Base-by-base conservation (phyloP, 2,888 invertebrate genomes). In the Spisula solida region DNA sequence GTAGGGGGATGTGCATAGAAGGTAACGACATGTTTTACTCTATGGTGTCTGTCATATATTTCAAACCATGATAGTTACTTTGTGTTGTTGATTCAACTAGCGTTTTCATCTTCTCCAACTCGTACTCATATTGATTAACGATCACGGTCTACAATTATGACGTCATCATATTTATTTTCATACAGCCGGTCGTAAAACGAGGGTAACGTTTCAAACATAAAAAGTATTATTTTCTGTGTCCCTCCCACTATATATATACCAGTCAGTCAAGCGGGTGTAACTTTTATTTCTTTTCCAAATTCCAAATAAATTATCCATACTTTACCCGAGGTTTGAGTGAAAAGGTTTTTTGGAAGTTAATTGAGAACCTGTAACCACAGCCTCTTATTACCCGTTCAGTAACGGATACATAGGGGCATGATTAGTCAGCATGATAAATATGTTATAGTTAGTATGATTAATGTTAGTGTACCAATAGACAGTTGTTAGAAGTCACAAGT, bases 261-360 rank as follows among this genome's bases (percentile, higher is more conserved):
- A 34, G 14, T 34, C 16, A 75, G 31, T 75, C 34, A 75, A 75
- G 75, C 75, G 16, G 2, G 16, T 34, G 31, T 18, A 14, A 34
- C 29, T 75, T 75, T 75, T 75, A 75, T 75, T 31, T 75, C 31
- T 75, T 75, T 41, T 75, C 75, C 75, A 31, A 83, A 83, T 83
- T 75, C 75, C 51, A 48, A 34, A 25, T n/a, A 75, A 70, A 83
- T 83, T 83, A 75, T 48, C 51, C 83, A 31, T 51, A 25, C 29
- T 51, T 83, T 47, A 75, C 34, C 29, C 31, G 12, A 34, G 6
- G 34, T 75, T 75, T 34, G 31, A 75, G 29, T 75, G 75, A 34
- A 75, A 75, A 75, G 29, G 75, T 31, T 75, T 31, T 14, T 12
- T 0, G 31, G 14, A 34, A 66, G 60, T 25, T 75, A 75, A 75